These are phyloP conservation scores for Origma solitaria DNA, from an alignment of 2,113 vertebrate genomes.

Conservation along the genomic window DNA sequence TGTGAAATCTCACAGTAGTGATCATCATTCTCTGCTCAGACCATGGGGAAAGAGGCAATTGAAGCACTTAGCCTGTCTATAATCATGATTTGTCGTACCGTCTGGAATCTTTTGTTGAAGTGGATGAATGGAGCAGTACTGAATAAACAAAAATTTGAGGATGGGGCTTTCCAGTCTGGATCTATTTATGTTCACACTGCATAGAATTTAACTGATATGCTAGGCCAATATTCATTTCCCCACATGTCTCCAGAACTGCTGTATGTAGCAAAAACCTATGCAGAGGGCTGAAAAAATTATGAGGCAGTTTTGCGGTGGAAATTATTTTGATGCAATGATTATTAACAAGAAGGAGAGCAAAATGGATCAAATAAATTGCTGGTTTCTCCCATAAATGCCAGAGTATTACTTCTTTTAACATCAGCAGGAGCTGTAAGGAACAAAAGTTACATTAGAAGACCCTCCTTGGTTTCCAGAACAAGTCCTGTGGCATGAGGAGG, in stretches of 20 bases:
- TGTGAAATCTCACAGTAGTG: neutral
- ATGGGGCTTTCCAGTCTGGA: neutral
- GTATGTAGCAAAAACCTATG: neutral
- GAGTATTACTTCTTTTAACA: neutral
- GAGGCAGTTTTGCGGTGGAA: neutral
- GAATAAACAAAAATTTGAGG: neutral
- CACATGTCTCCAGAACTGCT: neutral
- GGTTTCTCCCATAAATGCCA: neutral
- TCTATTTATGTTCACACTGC: neutral
- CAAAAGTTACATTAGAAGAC: neutral
- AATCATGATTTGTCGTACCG: neutral
- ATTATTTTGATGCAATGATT: neutral
- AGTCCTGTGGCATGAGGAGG: fast-evolving
- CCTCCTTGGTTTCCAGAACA: neutral
- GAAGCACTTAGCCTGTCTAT: neutral
- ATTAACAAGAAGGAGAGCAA: neutral
- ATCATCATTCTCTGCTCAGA: neutral
- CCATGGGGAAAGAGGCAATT: neutral
- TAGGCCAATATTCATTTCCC: neutral
- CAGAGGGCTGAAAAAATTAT: neutral
- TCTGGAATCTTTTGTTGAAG: neutral
- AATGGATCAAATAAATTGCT: neutral
- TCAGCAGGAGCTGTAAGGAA: neutral
- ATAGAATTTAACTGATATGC: neutral
- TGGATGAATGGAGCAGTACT: neutral